Evolutionary conservation across 2,797 vertebrate genomes (phyloP).

Genomic region (Hypotaenidia okinawae): DNA sequence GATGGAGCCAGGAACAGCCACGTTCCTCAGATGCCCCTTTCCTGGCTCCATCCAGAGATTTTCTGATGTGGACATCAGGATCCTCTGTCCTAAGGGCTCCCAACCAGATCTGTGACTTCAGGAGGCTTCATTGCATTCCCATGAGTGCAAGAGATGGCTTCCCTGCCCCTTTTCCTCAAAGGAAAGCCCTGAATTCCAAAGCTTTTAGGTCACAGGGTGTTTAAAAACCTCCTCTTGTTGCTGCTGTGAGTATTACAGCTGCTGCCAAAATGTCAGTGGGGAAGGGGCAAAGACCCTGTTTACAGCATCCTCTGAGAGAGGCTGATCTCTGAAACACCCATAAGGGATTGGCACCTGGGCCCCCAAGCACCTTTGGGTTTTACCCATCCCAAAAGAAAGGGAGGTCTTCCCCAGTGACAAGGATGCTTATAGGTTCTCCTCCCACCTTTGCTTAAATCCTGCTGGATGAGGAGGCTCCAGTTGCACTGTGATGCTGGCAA

Average conservation of each 20-base stretch:
- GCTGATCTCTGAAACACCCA: neutral
- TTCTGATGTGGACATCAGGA: no score
- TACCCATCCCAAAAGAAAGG: neutral
- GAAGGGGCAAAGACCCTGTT: neutral
- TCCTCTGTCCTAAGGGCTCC: no score
- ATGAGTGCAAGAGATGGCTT: neutral
- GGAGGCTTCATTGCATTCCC: neutral
- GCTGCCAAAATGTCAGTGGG: conserved; percentile 36
- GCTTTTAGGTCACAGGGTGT: conserved; percentile 57
- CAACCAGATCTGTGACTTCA: neutral
- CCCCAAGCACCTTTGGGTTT: neutral
- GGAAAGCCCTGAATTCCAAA: conserved; percentile 61
- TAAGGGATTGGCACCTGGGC: neutral
- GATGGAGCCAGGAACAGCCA: neutral
- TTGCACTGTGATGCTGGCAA: neutral
- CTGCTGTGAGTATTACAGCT: conserved; percentile 1
- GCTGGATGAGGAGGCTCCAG: neutral
- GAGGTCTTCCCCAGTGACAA: neutral
- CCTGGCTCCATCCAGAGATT: no score
- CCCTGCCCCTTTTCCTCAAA: conserved; percentile 33
- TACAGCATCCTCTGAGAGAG: neutral
- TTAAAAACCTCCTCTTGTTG: neutral
- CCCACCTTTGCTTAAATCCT: neutral
- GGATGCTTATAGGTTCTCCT: neutral
- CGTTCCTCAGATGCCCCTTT: no score